Conservation (phyloP, 2,888 invertebrate species). For the Dynastes grantii region DNA sequence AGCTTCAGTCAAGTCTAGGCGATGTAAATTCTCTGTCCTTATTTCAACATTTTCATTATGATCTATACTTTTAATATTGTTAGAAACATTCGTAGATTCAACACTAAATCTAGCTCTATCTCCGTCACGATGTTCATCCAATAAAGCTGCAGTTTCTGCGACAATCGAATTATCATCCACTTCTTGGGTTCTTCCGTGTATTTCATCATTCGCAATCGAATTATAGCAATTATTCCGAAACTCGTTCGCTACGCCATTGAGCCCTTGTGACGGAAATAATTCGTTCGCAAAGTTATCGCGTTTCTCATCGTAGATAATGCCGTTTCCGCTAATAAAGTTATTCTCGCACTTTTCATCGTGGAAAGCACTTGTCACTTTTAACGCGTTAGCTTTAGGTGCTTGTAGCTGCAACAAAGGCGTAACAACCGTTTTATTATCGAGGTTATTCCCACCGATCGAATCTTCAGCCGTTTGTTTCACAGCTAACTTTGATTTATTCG, state of each 20-base stretch:
- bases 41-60: neutral
- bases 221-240: conserved; percentile 9
- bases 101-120: neutral
- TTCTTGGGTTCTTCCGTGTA: conserved; percentile 10
- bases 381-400: neutral
- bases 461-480: conserved; percentile 31
- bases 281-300: conserved; percentile 6
- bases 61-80: neutral
- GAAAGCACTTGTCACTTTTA: conserved; percentile 14
- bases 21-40: neutral
- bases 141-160: neutral
- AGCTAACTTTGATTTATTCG: conserved; percentile 4
- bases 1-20: neutral
- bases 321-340: neutral
- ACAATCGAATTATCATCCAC: conserved; percentile 20
- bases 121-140: neutral
- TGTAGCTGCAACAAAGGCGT: neutral
- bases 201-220: conserved; percentile 15
- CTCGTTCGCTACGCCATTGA: neutral
- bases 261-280: neutral
- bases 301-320: neutral
- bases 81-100: neutral
- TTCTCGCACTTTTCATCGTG: neutral
- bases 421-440: conserved; percentile 20
- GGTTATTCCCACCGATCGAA: neutral